phyloP scores from a whole-genome alignment of 2,113 vertebrate species.

The Trematocara macrostoma region DNA sequence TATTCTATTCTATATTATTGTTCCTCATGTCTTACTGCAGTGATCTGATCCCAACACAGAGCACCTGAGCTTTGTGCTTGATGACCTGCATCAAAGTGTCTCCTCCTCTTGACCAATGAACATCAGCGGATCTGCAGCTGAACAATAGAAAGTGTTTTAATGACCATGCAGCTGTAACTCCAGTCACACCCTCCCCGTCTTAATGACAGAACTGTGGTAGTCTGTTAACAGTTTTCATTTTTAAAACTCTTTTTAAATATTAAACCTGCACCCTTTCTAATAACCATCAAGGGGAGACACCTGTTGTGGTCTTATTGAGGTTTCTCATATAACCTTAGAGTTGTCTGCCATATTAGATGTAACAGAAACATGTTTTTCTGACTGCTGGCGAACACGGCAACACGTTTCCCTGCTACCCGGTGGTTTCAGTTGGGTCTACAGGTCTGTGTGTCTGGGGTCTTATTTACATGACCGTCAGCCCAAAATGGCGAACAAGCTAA shows the following conservation, averaged over 20 bases:
- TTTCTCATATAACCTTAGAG: neutral
- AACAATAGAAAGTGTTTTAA: neutral
- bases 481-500: neutral
- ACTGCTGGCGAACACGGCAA: neutral
- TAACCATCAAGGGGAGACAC: neutral
- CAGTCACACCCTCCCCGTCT: neutral
- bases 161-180: neutral
- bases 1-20: too few relatives aligned
- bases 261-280: neutral
- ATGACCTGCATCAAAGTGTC: neutral
- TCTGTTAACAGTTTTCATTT: neutral
- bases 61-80: neutral
- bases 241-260: neutral
- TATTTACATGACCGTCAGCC: neutral
- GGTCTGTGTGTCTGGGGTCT: neutral
- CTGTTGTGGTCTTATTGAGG: neutral
- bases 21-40: neutral
- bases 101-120: neutral
- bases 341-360: neutral
- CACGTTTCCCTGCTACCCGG: neutral
- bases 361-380: neutral
- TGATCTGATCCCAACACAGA: neutral
- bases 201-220: neutral
- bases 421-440: neutral
- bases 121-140: neutral